phyloP scores from a whole-genome alignment of 1,140 invertebrate genomes.

The Aphaenogaster rudis region DNA sequence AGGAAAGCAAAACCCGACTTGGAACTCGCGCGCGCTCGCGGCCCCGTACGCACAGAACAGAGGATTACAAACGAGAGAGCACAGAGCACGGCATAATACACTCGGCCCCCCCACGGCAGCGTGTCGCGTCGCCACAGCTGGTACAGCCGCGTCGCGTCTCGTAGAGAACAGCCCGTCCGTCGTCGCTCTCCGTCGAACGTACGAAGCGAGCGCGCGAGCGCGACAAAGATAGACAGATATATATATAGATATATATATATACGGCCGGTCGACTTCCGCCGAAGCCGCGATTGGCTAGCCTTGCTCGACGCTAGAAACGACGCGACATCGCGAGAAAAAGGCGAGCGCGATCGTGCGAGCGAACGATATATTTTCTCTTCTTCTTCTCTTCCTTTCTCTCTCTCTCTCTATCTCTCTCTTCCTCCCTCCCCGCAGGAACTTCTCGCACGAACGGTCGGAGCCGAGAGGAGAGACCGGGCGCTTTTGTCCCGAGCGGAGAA shows the following conservation, averaged over 20 bases:
- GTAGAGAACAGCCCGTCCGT: neutral
- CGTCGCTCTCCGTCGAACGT: constrained; percentile 8
- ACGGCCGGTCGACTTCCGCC: constrained; percentile 40
- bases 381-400: neutral
- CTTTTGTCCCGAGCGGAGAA: constrained; percentile 48
- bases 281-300: constrained; percentile 26
- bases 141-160: constrained; percentile 23
- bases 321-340: constrained; percentile 14
- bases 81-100: constrained; percentile 41
- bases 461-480: neutral
- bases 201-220: neutral
- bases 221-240: neutral
- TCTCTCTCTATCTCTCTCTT: neutral
- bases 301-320: constrained; percentile 44
- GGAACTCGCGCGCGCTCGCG: neutral
- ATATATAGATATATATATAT: neutral
- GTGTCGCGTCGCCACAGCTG: constrained; percentile 47
- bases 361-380: neutral
- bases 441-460: neutral
- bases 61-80: constrained; percentile 25
- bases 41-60: constrained; percentile 3
- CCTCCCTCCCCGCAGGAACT: neutral
- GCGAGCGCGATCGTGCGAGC: neutral
- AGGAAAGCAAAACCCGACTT: constrained; percentile 5
- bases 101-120: constrained; percentile 4